Percentiles rank a stretch among this genome's conserved stretches.
These are phyloP conservation scores for Vireo altiloquus DNA, from an alignment of 2,113 vertebrate species.

Conservation along the genomic window DNA sequence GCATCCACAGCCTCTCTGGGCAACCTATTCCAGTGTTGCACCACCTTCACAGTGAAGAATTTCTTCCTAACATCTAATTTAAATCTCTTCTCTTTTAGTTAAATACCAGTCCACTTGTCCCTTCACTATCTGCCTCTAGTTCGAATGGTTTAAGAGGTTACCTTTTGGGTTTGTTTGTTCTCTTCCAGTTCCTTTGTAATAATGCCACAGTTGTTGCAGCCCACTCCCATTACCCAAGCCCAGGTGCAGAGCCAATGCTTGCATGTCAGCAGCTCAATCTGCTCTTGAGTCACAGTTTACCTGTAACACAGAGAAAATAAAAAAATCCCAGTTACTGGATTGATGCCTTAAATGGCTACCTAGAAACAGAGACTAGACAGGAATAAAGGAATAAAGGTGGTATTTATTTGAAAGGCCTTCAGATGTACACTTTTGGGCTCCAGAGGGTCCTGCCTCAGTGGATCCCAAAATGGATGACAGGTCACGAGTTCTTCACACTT, in stretches of 20 bases:
- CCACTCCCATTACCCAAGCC: accelerated
- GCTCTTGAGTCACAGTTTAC: not conserved
- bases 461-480: too few relatives aligned
- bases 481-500: too few relatives aligned
- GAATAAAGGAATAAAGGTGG: too few relatives aligned
- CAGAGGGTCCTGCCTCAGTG: too few relatives aligned
- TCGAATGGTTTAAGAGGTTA: not conserved
- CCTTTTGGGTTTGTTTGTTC: not conserved
- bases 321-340: not conserved
- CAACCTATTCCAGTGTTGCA: not conserved
- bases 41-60: not conserved
- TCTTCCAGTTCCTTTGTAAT: not conserved
- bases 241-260: not conserved
- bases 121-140: not conserved
- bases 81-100: not conserved
- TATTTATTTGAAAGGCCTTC: too few relatives aligned
- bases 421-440: too few relatives aligned
- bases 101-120: not conserved
- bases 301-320: accelerated
- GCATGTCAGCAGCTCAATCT: not conserved
- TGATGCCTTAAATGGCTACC: too few relatives aligned
- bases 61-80: not conserved
- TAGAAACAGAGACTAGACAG: too few relatives aligned
- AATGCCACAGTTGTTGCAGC: accelerated
- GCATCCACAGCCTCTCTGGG: not conserved